Evolutionary conservation across 1,140 invertebrate species (phyloP), one percentile per base, ranked within the genome.

Genomic region (Halictus rubicundus): DNA sequence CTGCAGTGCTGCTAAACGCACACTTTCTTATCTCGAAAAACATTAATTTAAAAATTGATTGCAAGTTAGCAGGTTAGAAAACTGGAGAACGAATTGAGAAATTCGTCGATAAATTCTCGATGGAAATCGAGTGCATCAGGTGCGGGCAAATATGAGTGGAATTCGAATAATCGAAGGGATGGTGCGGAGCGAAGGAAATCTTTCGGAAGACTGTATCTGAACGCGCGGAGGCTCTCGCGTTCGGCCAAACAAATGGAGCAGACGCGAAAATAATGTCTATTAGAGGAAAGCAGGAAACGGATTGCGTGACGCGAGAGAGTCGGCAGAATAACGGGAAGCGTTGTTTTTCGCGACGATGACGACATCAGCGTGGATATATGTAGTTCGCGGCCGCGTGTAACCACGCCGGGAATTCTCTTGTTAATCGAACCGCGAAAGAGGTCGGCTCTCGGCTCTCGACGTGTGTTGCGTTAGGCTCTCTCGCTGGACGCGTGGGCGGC

Each of bases 371-470:
- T 39, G 73, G 66, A 79, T 66, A 60, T 12, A 46, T 14, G 42
- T 12, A 14, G 9, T 46, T 3, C 42, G 65, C 14, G 14, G 49
- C 54, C 19, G 6, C 46, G 61, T 37, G 61, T 65, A 59, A 78
- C 49, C 8, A 52, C 49, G 70, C 21, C 23, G 49, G 4, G 70
- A 57, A 66, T 52, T 21, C 49, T 66, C 57, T 49, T 52, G 66
- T 79, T 79, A 79, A 79, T 79, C 39, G 77, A 79, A 74, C 70
- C 25, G 52, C 37, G 63, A 79, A 73, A 69, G 70, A 79, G 70
- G 77, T 74, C 77, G 37, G 16, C 49, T 3, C 42, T 14, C 8
- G 42, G 32, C n/a, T n/a, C 39, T 6, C 46, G 46, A 49, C 49
- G 49, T 32, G 14, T 46, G 49, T 52, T 52, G 49, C 49, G 69